phyloP scores from a whole-genome alignment of 2,797 vertebrate genomes.

The Sebastes hubbsi region DNA sequence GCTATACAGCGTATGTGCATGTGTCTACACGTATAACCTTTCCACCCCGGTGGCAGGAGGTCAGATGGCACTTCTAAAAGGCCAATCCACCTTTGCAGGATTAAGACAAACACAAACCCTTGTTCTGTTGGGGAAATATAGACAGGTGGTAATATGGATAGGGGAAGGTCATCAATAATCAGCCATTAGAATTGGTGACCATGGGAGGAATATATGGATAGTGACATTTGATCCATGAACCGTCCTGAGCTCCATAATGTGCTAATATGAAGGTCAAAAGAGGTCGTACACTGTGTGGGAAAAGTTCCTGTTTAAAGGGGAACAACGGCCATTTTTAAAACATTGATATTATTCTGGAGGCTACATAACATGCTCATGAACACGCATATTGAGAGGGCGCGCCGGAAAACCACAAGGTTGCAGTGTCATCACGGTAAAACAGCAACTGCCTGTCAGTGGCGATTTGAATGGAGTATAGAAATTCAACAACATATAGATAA shows the following conservation, averaged over 20 bases:
- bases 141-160: conserved; percentile 6
- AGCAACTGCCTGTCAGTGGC: no score
- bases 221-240: conserved; percentile 28
- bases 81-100: conserved; percentile 2
- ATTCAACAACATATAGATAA: no score
- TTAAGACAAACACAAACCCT: neutral
- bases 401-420: no score
- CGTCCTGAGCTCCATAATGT: neutral
- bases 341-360: neutral
- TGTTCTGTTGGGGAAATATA: neutral
- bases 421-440: no score
- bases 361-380: neutral
- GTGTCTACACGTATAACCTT: neutral
- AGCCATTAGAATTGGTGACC: conserved; percentile 19
- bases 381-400: fast-evolving
- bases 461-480: no score
- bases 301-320: neutral
- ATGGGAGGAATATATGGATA: neutral
- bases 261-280: conserved; percentile 15
- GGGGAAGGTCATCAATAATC: conserved; percentile 12
- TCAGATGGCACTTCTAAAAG: conserved; percentile 5
- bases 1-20: neutral
- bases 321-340: neutral
- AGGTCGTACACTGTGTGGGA: neutral
- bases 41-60: neutral